Evolutionary conservation across 1,140 invertebrate species (phyloP).

Genomic region (Lasioglossum albipes): DNA sequence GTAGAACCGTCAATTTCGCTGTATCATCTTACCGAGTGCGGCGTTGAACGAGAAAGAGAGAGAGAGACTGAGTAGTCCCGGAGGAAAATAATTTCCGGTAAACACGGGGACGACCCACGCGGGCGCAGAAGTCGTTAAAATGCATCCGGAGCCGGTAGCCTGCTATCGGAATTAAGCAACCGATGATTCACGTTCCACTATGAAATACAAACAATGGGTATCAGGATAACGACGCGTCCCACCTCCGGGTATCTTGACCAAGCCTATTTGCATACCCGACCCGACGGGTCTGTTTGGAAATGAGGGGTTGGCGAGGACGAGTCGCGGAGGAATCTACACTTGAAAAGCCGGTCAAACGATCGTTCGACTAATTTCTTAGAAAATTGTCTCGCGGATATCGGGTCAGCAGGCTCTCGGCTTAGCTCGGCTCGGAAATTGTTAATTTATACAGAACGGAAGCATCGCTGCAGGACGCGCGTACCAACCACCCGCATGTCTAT

Average conservation of each 20-base stretch:
- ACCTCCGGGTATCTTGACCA: not conserved
- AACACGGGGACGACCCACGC: not conserved
- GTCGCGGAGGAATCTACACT: not conserved
- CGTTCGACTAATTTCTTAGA: not conserved
- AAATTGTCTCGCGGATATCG: not conserved
- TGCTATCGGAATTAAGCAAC: not conserved
- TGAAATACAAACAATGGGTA: conserved; percentile 3
- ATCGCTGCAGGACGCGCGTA: not conserved
- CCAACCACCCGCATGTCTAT: too few relatives aligned
- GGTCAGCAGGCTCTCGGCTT: not conserved
- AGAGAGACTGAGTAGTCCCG: not conserved
- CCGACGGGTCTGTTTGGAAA: not conserved
- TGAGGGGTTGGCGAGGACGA: too few relatives aligned
- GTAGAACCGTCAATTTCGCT: too few relatives aligned
- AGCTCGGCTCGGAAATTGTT: not conserved
- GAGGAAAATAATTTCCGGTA: not conserved
- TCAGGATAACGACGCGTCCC: not conserved
- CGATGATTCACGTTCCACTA: not conserved
- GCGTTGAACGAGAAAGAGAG: not conserved
- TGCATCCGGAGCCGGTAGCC: not conserved
- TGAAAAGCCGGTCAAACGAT: not conserved
- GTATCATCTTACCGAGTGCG: too few relatives aligned
- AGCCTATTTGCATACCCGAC: not conserved
- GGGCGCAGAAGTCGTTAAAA: conserved; percentile 1
- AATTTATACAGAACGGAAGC: not conserved